phyloP scores from a whole-genome alignment of 2,113 vertebrate species.

The Jacana jacana region DNA sequence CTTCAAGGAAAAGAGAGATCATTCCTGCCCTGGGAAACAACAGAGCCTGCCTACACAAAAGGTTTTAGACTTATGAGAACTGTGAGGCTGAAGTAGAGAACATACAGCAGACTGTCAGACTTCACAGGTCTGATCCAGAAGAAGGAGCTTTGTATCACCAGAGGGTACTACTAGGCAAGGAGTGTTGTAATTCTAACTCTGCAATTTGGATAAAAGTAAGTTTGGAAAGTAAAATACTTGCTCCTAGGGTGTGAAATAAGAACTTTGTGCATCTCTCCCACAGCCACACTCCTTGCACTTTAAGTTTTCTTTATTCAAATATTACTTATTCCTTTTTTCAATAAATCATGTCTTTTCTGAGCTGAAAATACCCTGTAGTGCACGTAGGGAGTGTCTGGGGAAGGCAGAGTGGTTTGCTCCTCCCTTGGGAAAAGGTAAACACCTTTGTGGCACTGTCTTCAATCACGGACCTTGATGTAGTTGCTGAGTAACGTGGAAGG shows the following conservation, averaged over 20 bases:
- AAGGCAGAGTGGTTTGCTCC: too few species aligned
- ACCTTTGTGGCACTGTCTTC: too few species aligned
- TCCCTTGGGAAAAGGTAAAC: too few species aligned
- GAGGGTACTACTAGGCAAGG: neutral
- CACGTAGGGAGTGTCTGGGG: too few species aligned
- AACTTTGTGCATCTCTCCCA: neutral
- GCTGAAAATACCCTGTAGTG: neutral
- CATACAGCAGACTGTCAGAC: neutral
- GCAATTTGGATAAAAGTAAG: neutral
- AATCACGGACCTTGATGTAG: too few species aligned
- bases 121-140: neutral
- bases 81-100: neutral
- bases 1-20: neutral
- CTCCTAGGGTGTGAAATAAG: neutral
- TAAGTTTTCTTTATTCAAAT: neutral
- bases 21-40: neutral
- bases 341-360: neutral
- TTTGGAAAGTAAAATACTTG: neutral
- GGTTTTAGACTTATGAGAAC: neutral
- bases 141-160: neutral
- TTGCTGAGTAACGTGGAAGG: too few species aligned
- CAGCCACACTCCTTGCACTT: neutral
- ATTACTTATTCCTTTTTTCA: neutral
- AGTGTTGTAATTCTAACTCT: neutral
- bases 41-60: neutral